A percentile compares a stretch with the other conserved stretches of the same genome.
Evolutionary conservation across 1,140 invertebrate species (phyloP).

Genomic region (Popillia japonica): DNA sequence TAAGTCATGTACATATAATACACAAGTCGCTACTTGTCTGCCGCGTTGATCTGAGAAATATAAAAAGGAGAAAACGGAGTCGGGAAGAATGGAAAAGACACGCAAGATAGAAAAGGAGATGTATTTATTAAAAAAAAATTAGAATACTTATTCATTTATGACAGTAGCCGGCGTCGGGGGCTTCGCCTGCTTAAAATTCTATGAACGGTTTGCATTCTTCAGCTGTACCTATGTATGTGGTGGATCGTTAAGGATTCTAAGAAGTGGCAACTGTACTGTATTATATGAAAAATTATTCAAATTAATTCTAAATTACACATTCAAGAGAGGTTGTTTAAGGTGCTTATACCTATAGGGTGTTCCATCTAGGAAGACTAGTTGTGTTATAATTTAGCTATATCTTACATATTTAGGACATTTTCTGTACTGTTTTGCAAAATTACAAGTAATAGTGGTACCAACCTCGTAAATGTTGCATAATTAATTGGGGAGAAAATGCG

Average conservation of each 20-base stretch:
- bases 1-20: conserved; percentile 10
- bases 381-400: too few species aligned
- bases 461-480: too few species aligned
- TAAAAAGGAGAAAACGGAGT: neutral
- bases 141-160: neutral
- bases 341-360: too few species aligned
- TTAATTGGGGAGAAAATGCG: too few species aligned
- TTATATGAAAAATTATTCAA: conserved; percentile 8
- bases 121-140: conserved; percentile 3
- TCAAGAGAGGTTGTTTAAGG: too few species aligned
- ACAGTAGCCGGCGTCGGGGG: neutral
- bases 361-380: too few species aligned
- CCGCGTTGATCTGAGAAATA: neutral
- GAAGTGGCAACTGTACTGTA: neutral
- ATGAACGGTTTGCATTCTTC: conserved; percentile 10
- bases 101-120: neutral
- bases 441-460: too few species aligned
- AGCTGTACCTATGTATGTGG: neutral
- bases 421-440: too few species aligned
- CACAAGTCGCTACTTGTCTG: neutral
- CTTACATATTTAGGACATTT: too few species aligned
- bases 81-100: neutral
- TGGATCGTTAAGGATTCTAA: neutral
- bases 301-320: neutral
- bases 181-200: neutral